Evolutionary conservation across 2,888 invertebrate species (phyloP), one percentile per base, ranked within the genome.

Genomic region (Lasius platythorax): DNA sequence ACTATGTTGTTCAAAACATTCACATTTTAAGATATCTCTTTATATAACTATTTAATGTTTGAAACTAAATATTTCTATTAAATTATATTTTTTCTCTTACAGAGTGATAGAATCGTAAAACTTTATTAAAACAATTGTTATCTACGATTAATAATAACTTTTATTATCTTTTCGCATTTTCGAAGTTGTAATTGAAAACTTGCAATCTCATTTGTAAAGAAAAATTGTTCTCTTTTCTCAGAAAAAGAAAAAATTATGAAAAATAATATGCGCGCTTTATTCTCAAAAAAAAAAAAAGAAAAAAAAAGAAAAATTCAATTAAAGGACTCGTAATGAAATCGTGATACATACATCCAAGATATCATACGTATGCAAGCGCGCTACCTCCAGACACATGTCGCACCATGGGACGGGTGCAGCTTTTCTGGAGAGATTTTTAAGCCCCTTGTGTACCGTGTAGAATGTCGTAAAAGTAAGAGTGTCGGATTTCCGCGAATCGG

Each of bases 1-100:
- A 91, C 94, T 3, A 92, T 92, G 75, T 90, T 95, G 74, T 95
- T 91, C 85, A 93, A 93, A 83, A 90, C 91, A 5, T 87, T 93
- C 86, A 85, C 82, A 46, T 90, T 86, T 46, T 88, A 67, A 87
- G 2, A 43, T 68, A 30, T 30, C 6, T 30, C 8, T 37, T 18
- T 2, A 11, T 40, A 40, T 28, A n/a, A 12, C 18, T 63, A 61
- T 18, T 64, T 53, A 72, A 53, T 23, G 6, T 50, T 70, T 70
- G 40, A 58, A 37, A 6, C 3, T 70, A 12, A 11, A 33, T 23
- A 30, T 73, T 56, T 56, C 15, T 56, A n/a, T 23, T 37, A 15
- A 56, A 23, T 23, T 53, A 8, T 72, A 23, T 3, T 30, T 28
- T 61, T 28, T 28, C 5, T 28, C 6, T 18, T 2, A 53, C n/a